Conservation (phyloP, 2,888 invertebrate species). For the Proisotoma minuta region DNA sequence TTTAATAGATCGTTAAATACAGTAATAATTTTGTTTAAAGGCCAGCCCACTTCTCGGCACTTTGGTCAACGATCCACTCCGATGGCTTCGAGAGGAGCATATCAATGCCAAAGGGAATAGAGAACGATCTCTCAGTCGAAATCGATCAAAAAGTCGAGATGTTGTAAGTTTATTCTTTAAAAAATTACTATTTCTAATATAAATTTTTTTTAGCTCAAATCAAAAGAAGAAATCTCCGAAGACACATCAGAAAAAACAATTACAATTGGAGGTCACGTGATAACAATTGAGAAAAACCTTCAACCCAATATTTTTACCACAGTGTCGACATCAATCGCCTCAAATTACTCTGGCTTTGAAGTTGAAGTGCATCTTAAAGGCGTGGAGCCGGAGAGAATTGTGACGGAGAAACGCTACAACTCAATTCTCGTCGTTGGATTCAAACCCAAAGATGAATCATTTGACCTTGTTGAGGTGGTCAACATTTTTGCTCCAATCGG, state of each 20-base stretch:
- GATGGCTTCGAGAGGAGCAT: constrained; percentile 9
- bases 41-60: too few species aligned
- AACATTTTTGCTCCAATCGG: constrained; percentile 25
- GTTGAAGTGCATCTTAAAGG: constrained; percentile 18
- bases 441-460: neutral
- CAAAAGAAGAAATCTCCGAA: neutral
- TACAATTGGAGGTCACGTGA: constrained; percentile 26
- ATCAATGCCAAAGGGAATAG: too few species aligned
- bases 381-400: constrained; percentile 18
- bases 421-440: constrained; percentile 22
- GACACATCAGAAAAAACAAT: constrained; percentile 17
- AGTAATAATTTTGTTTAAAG: too few species aligned
- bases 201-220: neutral
- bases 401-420: constrained; percentile 22
- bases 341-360: constrained; percentile 18
- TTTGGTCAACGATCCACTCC: neutral
- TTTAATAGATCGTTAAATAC: too few species aligned
- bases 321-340: constrained; percentile 13
- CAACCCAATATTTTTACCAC: constrained; percentile 7
- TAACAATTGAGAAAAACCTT: constrained; percentile 10
- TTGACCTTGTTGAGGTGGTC: constrained; percentile 19
- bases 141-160: too few species aligned
- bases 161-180: too few species aligned
- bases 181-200: too few species aligned
- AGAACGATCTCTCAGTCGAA: too few species aligned